These are phyloP conservation scores for Hiodon tergisus DNA, from an alignment of 2,113 vertebrate genomes.

Conservation along the genomic window DNA sequence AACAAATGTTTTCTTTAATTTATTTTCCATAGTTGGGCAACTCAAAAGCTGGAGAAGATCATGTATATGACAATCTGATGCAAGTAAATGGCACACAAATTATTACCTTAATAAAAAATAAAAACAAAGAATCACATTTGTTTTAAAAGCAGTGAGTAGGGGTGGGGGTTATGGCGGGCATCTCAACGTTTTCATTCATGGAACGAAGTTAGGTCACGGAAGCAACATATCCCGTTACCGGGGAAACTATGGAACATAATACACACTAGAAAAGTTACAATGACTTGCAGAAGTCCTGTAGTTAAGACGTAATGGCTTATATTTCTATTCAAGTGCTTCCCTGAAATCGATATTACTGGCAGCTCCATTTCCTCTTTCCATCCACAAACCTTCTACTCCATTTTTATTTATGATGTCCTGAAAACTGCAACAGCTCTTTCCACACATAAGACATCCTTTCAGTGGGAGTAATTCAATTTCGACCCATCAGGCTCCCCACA, in stretches of 20 bases:
- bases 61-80: too few relatives aligned
- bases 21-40: too few relatives aligned
- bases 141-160: neutral
- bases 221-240: slow-evolving; percentile 43
- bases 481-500: slow-evolving; percentile 39
- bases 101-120: neutral
- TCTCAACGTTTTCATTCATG: neutral
- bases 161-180: neutral
- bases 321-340: slow-evolving; percentile 53
- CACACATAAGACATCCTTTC: slow-evolving; percentile 42
- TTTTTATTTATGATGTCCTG: slow-evolving; percentile 50
- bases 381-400: slow-evolving; percentile 55
- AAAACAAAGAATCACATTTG: neutral
- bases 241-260: slow-evolving; percentile 46
- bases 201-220: slow-evolving; percentile 20
- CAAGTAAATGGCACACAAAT: neutral
- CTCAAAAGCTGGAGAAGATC: too few relatives aligned
- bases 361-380: slow-evolving; percentile 47
- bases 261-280: slow-evolving; percentile 40
- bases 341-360: slow-evolving; percentile 55
- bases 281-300: slow-evolving; percentile 44
- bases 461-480: slow-evolving; percentile 55
- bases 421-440: slow-evolving; percentile 39
- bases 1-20: too few relatives aligned
- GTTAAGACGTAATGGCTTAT: slow-evolving; percentile 55